phyloP scores from a whole-genome alignment of 2,888 invertebrate species.

The Drosophila formosana region DNA sequence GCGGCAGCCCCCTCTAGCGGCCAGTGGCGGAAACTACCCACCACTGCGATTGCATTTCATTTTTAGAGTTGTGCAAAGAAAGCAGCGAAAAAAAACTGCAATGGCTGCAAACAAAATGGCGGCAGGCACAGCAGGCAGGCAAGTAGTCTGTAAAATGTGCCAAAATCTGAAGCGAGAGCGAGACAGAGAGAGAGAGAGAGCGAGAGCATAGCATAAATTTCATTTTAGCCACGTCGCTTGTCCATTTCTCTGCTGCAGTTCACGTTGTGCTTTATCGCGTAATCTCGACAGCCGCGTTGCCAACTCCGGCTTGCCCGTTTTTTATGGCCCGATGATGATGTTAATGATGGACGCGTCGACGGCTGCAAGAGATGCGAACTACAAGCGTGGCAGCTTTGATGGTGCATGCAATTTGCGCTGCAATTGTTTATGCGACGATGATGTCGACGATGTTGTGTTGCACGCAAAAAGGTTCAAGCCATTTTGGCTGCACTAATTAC shows the following conservation, averaged over 20 bases:
- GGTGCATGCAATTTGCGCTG: constrained; percentile 45
- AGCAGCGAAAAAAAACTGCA: constrained; percentile 18
- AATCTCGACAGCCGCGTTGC: constrained; percentile 65
- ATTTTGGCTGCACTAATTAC: constrained; percentile 63
- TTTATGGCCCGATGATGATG: constrained; percentile 67
- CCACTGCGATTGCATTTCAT: constrained; percentile 66
- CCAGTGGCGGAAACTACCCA: constrained; percentile 6
- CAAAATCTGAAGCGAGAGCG: constrained; percentile 38
- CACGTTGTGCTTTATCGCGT: constrained; percentile 69
- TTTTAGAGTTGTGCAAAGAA: constrained; percentile 47
- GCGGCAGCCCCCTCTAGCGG: constrained; percentile 7
- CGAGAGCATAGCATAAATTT: constrained; percentile 56
- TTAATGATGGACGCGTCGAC: constrained; percentile 61
- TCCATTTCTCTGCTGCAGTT: constrained; percentile 66
- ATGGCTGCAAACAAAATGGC: constrained; percentile 64
- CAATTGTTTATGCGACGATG: constrained; percentile 55
- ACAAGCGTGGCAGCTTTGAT: constrained; percentile 18
- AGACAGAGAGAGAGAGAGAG: constrained; percentile 14
- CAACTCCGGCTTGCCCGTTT: constrained; percentile 49
- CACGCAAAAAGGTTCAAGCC: constrained; percentile 17
- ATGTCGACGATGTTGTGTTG: constrained; percentile 4
- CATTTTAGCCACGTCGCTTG: constrained; percentile 64
- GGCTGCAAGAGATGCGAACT: constrained; percentile 9
- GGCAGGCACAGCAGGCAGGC: constrained; percentile 52
- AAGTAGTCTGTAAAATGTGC: constrained; percentile 56